Evolutionary conservation across 1,140 invertebrate species (phyloP), one percentile per base, ranked within the genome.

Genomic region (Armadillidium nasatum): DNA sequence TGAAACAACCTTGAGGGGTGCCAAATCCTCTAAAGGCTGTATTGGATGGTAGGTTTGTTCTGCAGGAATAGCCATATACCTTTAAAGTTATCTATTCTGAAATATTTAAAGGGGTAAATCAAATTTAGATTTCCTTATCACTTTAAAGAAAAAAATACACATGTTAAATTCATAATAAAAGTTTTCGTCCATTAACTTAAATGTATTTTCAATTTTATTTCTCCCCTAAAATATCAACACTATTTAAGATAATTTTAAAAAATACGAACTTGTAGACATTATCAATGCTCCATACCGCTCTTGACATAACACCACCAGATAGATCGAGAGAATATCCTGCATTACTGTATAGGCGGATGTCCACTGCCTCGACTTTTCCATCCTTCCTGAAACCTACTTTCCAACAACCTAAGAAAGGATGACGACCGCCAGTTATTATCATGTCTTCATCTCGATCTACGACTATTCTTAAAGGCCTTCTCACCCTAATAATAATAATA

Each of bases 1-100:
- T 87, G 83, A 94, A 91, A 93, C 95, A 95, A 44, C 91, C 93
- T 80, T 96, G 94, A 0, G 94, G 94, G 0, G 90, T 93, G 13
- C 94, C 94, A 83, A 95, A 96, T 15, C 94, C 94, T 80, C 94
- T 85, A 82, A 95, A 96, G 7, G 94, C 94, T 0, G 94, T 96
- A 82, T 95, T 96, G 0, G 94, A 93, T 0, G 93, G 89, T 22
- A 95, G 83, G 87, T 96, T 95, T 0, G 94, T 96, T 84, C 89
- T 92, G 82, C 94, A 95, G 0, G 89, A 83, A 80, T 89, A 89
- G 0, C 91, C 93, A 9, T 84, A 86, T 33, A 76, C 74, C 4
- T 71, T n/a, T n/a, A 22, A 76, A 13, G 46, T 73, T 77, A 22
- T 74, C 15, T 60, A 60, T 60, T 60, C 50, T 60, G 11, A 6